Conservation (phyloP, 35 echinoderm and acorn worm species). For the Ophioderma brevispina region DNA sequence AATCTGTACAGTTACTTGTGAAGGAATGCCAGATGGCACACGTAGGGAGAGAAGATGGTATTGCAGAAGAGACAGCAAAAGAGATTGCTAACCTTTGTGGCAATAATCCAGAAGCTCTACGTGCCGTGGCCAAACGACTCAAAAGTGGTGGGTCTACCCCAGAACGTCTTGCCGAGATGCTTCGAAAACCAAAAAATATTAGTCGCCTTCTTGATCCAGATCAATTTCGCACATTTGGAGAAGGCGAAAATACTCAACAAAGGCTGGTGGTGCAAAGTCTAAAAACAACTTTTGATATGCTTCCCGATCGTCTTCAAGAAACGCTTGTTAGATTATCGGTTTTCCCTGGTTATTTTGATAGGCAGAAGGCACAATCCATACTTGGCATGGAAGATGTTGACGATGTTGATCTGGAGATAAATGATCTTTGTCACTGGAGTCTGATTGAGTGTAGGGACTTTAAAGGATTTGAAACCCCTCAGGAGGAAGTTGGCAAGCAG, state of each 20-base stretch:
- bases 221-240: not conserved
- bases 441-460: slow-evolving; percentile 21
- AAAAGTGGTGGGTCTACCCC: slow-evolving; percentile 1
- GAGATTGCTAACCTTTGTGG: slow-evolving; percentile 48
- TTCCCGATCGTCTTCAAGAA: slow-evolving; percentile 16
- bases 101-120: slow-evolving; percentile 52
- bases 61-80: slow-evolving; percentile 10
- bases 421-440: slow-evolving; percentile 23
- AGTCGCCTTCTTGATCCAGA: slow-evolving; percentile 4
- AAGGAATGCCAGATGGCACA: not conserved
- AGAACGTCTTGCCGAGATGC: not conserved
- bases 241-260: not conserved
- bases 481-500: not conserved
- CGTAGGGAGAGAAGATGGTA: not conserved
- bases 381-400: not conserved
- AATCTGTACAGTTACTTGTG: slow-evolving; percentile 22
- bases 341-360: slow-evolving; percentile 39
- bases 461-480: not conserved
- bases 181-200: not conserved
- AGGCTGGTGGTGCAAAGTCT: slow-evolving; percentile 16
- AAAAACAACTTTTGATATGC: slow-evolving; percentile 22
- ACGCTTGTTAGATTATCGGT: slow-evolving; percentile 36
- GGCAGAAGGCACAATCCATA: slow-evolving; percentile 7
- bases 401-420: slow-evolving; percentile 1
- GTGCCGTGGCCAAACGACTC: slow-evolving; percentile 53